Conservation (phyloP, 2,797 vertebrate species). For the Myiotriccus ornatus region DNA sequence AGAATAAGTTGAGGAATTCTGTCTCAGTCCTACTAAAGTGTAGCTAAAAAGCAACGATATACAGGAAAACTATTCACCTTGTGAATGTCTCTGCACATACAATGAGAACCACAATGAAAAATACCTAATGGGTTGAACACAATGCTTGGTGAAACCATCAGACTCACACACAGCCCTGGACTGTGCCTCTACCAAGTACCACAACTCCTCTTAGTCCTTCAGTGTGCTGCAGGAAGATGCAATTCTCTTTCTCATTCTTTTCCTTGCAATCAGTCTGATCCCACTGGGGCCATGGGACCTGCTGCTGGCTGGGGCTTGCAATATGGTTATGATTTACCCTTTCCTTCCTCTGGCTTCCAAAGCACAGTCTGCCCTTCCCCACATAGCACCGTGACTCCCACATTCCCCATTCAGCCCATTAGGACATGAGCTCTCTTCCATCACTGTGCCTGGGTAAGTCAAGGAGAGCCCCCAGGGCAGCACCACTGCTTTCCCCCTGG, state of each 20-base stretch:
- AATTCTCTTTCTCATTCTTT: not conserved
- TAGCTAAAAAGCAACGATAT: not conserved
- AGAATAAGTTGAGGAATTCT: slow-evolving; percentile 29
- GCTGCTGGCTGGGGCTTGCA: not conserved
- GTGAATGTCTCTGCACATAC: not conserved
- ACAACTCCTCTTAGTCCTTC: not conserved
- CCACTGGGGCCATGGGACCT: not conserved
- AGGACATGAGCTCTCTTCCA: not conserved
- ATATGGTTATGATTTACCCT: rapidly evolving
- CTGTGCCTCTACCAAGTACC: not conserved
- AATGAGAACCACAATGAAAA: not conserved
- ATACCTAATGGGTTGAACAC: rapidly evolving
- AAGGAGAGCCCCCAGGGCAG: not conserved
- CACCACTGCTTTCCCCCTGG: not conserved
- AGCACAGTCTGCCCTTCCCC: not conserved
- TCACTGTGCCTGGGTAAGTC: not conserved
- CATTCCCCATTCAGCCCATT: rapidly evolving
- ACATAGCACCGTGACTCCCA: rapidly evolving
- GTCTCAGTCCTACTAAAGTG: not conserved
- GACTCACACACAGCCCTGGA: not conserved
- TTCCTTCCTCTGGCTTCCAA: not conserved
- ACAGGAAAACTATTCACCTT: not conserved
- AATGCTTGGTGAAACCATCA: not conserved
- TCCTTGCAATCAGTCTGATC: not conserved
- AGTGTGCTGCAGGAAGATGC: not conserved